phyloP scores from a whole-genome alignment of 2,888 invertebrate genomes.

The Drosophila macrospina region DNA sequence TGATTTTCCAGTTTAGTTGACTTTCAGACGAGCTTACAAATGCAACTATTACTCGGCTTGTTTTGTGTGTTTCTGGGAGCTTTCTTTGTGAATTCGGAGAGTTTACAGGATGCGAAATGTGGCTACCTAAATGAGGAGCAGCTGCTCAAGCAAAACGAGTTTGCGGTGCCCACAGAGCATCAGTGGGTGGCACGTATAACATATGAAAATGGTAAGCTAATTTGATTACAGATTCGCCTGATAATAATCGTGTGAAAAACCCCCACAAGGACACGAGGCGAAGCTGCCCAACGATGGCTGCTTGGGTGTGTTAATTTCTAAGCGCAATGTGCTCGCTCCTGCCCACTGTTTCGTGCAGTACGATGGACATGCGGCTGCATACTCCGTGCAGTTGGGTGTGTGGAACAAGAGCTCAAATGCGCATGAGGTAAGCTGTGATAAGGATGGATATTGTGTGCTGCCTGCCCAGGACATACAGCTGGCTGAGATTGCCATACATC shows the following conservation, averaged over 20 bases:
- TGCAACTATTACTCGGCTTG: slow-evolving; percentile 45
- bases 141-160: slow-evolving; percentile 27
- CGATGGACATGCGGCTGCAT: slow-evolving; percentile 52
- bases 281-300: slow-evolving; percentile 51
- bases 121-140: slow-evolving; percentile 37
- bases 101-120: slow-evolving; percentile 39
- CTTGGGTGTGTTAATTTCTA: slow-evolving; percentile 62
- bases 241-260: not conserved
- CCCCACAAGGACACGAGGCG: slow-evolving; percentile 39
- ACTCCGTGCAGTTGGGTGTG: slow-evolving; percentile 65
- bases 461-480: slow-evolving; percentile 63
- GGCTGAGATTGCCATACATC: slow-evolving; percentile 58
- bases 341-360: slow-evolving; percentile 66
- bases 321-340: slow-evolving; percentile 59
- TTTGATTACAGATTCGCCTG: not conserved
- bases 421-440: slow-evolving; percentile 38
- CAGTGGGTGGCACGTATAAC: slow-evolving; percentile 65
- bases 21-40: slow-evolving; percentile 41
- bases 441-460: slow-evolving; percentile 57
- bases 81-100: slow-evolving; percentile 17
- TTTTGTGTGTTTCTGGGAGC: slow-evolving; percentile 29
- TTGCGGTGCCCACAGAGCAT: slow-evolving; percentile 62
- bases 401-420: slow-evolving; percentile 56
- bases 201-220: slow-evolving; percentile 48
- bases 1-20: slow-evolving; percentile 51